Evolutionary conservation across 1,140 invertebrate species (phyloP), one percentile per base, ranked within the genome.

Genomic region (Chlorops oryzae): DNA sequence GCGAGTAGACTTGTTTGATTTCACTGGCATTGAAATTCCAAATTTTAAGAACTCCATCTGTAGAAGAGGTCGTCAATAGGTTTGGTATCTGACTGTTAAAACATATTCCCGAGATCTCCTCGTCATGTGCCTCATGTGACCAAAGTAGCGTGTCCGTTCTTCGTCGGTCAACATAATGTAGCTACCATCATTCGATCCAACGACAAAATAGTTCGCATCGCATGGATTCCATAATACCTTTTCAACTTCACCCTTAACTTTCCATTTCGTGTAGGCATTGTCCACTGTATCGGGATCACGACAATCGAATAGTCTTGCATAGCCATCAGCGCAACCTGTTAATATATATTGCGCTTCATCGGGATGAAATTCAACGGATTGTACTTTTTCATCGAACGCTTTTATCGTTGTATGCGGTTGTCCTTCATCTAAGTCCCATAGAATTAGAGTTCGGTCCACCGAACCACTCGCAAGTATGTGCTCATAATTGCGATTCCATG

Each of bases 401-500:
- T 75, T 78, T 9, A 96, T 76, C 51, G 81, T 87, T 0, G 83
- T 86, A 17, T 84, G 84, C 1, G 88, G 82, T 55, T 77, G 78
- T 9, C 82, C 81, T 56, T 81, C 81, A 57, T 91, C 84, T 60
- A 98, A 75, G 75, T 98, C 94, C 95, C 96, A 98, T 3, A 98
- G 67, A n/a, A 90, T 75, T 20, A 93, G 82, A 5, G 87, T 88
- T 58, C 81, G 77, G 73, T 98, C 95, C 0, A 88, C 94, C 6
- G 92, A 96, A 2, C 84, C 92, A 76, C 92, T 96, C 0, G 92
- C 92, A 55, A 97, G 68, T 34, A 96, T 80, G 73, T 95, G 91
- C 39, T 86, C 75, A 52, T 77, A 86, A 59, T 83, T 79, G 43
- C 73, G 77, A 76, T 97, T 97, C 95, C 94, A 98, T 0, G 91